Conservation (phyloP, 2,113 vertebrate species). For the Mormyrus lacerda region DNA sequence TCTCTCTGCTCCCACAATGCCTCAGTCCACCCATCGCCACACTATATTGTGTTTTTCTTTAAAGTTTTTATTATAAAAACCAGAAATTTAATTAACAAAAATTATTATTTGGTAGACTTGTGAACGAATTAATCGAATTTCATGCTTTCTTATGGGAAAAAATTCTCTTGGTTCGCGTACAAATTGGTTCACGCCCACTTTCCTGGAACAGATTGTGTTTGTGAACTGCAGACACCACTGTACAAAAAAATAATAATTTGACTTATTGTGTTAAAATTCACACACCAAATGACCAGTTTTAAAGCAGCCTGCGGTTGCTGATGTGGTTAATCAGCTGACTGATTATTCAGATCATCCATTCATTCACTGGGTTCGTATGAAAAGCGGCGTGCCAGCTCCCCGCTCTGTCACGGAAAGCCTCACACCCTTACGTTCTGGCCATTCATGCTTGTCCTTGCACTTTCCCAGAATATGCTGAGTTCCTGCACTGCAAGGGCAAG, state of each 20-base stretch:
- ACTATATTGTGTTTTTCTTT: too few species aligned
- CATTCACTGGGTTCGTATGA: neutral
- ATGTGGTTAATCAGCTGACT: neutral
- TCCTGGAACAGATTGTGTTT: too few species aligned
- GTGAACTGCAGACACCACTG: neutral
- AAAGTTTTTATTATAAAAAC: too few species aligned
- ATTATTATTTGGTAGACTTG: too few species aligned
- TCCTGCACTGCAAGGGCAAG: conserved; percentile 92
- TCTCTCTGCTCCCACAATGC: too few species aligned
- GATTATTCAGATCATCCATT: neutral
- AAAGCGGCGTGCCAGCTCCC: neutral
- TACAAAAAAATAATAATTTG: neutral
- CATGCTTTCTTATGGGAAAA: too few species aligned
- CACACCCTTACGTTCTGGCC: neutral
- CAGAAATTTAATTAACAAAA: too few species aligned
- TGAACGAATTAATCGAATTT: too few species aligned
- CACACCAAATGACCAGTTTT: neutral
- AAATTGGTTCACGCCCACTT: too few species aligned
- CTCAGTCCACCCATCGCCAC: too few species aligned
- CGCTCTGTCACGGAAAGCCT: neutral
- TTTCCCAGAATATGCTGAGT: conserved; percentile 75
- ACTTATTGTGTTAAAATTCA: neutral
- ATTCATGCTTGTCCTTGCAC: neutral
- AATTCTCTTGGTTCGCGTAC: too few species aligned
- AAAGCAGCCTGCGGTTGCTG: neutral